Percentiles rank a stretch among this genome's conserved stretches.
phyloP scores from a whole-genome alignment of 2,113 vertebrate species.

The Malaclemys terrapin region DNA sequence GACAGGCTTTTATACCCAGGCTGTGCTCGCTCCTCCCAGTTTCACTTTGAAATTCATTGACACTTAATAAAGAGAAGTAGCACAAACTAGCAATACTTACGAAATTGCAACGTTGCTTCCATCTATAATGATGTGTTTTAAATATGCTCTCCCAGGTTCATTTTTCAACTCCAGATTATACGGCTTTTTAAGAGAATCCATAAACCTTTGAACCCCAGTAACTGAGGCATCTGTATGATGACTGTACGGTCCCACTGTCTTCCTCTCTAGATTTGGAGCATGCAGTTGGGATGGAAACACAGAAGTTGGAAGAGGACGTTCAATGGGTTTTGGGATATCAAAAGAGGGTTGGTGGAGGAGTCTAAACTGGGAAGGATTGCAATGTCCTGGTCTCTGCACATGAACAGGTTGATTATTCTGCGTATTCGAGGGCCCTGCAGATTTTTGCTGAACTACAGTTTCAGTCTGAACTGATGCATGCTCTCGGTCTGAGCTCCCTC shows the following conservation, averaged over 20 bases:
- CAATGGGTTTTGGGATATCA: background rate
- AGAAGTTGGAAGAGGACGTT: background rate
- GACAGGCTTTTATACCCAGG: background rate
- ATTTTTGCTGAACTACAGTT: slow-evolving; percentile 80
- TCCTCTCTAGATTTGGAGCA: slow-evolving; percentile 1
- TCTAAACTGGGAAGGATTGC: slow-evolving; percentile 45
- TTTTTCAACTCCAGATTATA: slow-evolving; percentile 92
- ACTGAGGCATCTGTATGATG: slow-evolving; percentile 77
- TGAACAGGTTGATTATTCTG: slow-evolving; percentile 26
- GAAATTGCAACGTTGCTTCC: slow-evolving; percentile 97
- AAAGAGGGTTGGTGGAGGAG: slow-evolving; percentile 34
- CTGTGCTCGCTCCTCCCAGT: background rate
- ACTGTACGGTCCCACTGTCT: slow-evolving; percentile 4
- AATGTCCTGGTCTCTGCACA: slow-evolving; percentile 69
- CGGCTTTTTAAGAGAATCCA: slow-evolving; percentile 89
- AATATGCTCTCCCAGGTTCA: slow-evolving; percentile 84
- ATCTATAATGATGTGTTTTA: slow-evolving; percentile 95
- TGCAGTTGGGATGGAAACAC: background rate
- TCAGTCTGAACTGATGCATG: slow-evolving; percentile 79
- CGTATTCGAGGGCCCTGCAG: slow-evolving; percentile 60
- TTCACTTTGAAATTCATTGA: background rate
- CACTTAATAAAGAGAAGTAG: background rate
- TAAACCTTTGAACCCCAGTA: slow-evolving; percentile 92
- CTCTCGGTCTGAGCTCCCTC: slow-evolving; percentile 81
- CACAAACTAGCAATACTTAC: slow-evolving; percentile 83